Conservation (phyloP, 2,797 vertebrate species). For the Propithecus deckenii region DNA sequence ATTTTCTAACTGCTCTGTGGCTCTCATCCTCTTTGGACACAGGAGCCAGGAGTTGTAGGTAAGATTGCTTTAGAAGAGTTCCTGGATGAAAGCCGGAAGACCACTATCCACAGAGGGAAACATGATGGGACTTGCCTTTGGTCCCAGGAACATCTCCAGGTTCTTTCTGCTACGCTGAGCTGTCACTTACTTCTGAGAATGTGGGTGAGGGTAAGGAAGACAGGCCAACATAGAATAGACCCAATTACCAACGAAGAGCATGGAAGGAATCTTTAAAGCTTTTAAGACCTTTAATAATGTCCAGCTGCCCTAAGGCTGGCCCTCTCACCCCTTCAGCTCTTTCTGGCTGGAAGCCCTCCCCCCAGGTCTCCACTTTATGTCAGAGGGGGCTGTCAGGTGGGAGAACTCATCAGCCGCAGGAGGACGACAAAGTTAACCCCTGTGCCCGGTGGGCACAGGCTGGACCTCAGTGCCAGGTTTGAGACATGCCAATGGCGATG, state of each 20-base stretch:
- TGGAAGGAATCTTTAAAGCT: background rate
- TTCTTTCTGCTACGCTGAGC: background rate
- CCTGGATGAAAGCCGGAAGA: background rate
- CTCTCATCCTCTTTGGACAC: background rate
- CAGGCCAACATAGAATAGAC: background rate
- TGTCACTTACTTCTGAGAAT: background rate
- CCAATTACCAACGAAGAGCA: constrained; percentile 5
- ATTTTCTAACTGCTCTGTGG: background rate
- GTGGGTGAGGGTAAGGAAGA: background rate
- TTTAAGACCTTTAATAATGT: constrained; percentile 62
- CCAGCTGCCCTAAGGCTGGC: background rate
- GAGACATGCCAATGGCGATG: background rate
- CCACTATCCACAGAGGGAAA: background rate
- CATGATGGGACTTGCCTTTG: background rate
- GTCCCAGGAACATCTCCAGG: background rate
- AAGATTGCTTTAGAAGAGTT: background rate
- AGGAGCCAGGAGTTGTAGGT: background rate
- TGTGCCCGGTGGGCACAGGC: background rate
- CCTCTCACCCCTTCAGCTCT: background rate
- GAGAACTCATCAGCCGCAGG: background rate
- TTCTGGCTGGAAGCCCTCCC: background rate
- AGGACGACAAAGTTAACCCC: fast-evolving
- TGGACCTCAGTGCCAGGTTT: background rate
- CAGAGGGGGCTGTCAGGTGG: background rate
- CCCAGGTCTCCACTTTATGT: background rate